Base-by-base conservation (phyloP, 1,140 invertebrate genomes). In the Dryas iulia region DNA sequence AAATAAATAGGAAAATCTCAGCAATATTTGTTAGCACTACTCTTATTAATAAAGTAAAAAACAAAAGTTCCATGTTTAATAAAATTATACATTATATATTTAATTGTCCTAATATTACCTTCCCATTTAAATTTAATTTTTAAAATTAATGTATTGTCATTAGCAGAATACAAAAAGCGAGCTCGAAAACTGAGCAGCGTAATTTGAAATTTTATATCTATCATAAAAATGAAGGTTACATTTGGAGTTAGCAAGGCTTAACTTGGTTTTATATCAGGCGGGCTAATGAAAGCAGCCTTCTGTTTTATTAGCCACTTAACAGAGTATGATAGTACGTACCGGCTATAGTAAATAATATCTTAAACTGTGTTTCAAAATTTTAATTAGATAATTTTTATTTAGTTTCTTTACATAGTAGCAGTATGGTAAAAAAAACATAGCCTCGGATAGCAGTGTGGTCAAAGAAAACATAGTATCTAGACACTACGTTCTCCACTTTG, bases 181-280 rank as follows among this genome's bases (percentile, higher is more conserved):
- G 59, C 59, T 35, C 6, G 52, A 35, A 52, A 21, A 26, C 56
- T 76, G 78, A 82, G 79, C 74, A 77, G 80, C 76, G 73, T 81
- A 88, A 86, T 88, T 84, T 81, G 72, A 86, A 82, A 86, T 84
- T 88, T 88, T 88, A 88, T 86, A 81, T 76, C 77, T 68, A 67
- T 77, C 78, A 76, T 88, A 85, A 88, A 87, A 81, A 59, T 67
- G 73, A 76, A 82, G 80, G 79, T 82, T 83, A 82, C 78, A 79
- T 83, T 82, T 79, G 71, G 74, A 82, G 78, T 79, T 77, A 66
- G 74, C 58, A 75, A 74, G 74, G 74, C 73, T 79, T 78, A 79
- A 81, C 78, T 84, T 73, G 71, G 72, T 77, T 86, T 81, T 87
- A 84, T 86, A 80, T 78, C 73, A 67, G 66, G 58, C 73, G 52